Percentiles rank a stretch among this genome's conserved stretches.
Evolutionary conservation across 2,113 vertebrate genomes (phyloP).

Genomic region (Thunnus thynnus): DNA sequence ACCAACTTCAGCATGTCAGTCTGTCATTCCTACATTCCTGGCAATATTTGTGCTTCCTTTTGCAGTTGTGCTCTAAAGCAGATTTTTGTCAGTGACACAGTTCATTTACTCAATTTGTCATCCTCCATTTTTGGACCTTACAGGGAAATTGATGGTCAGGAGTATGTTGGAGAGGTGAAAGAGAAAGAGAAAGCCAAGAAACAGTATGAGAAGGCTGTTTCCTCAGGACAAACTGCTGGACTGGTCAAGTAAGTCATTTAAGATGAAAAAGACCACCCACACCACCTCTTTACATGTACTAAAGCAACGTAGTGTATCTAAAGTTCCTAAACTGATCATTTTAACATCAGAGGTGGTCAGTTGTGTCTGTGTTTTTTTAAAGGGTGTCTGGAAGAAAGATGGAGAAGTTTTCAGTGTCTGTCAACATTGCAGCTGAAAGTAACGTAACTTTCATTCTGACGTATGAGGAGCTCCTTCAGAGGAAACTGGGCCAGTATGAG

Average conservation of each 20-base stretch:
- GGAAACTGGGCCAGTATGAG: conserved; percentile 89
- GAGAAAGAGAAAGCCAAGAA: too few species aligned
- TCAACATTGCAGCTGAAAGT: too few species aligned
- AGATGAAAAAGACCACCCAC: not conserved
- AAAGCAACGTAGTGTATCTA: too few species aligned
- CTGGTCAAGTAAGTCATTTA: conserved; percentile 89
- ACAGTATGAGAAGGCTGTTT: too few species aligned
- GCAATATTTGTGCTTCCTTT: not conserved
- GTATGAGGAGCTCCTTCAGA: conserved; percentile 93
- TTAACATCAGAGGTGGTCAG: not conserved
- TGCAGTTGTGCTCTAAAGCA: not conserved
- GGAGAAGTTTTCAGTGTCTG: conserved; percentile 88
- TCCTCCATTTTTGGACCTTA: too few species aligned
- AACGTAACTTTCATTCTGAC: conserved; percentile 87
- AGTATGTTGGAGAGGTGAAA: too few species aligned
- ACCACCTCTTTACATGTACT: too few species aligned
- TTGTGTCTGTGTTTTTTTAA: conserved; percentile 8
- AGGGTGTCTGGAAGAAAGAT: conserved; percentile 91
- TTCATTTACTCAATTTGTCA: too few species aligned
- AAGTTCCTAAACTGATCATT: not conserved
- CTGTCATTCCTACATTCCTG: not conserved
- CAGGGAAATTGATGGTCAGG: too few species aligned
- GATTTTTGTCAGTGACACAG: too few species aligned
- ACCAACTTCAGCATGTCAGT: conserved; percentile 96
- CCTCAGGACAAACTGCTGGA: conserved; percentile 89